Conservation (phyloP, 1,140 invertebrate species). For the Brachionus koreanus region DNA sequence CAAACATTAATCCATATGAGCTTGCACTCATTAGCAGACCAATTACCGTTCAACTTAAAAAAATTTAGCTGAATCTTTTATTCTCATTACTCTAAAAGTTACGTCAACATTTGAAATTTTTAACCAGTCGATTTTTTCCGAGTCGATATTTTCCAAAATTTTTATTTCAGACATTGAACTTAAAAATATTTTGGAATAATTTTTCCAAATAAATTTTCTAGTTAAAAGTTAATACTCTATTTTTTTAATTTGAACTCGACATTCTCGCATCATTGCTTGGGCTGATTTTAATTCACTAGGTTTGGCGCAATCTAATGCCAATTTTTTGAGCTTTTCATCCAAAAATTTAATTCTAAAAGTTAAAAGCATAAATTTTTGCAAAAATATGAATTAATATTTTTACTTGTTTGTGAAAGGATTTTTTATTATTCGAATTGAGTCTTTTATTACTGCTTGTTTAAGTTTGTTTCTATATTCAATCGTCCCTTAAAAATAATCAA, state of each 20-base stretch:
- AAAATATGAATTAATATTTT: background rate
- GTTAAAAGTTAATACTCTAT: no score
- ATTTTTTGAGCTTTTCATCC: constrained; percentile 20
- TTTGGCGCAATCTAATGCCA: background rate
- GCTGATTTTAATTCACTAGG: background rate
- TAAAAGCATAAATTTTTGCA: background rate
- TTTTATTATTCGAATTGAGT: constrained; percentile 21
- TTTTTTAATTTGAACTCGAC: constrained; percentile 16
- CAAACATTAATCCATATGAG: constrained; percentile 39
- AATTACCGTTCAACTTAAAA: background rate
- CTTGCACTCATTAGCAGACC: constrained; percentile 20
- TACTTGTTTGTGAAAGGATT: constrained; percentile 40
- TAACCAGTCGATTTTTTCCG: constrained; percentile 32
- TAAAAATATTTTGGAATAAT: background rate
- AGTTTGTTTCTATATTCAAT: constrained; percentile 2
- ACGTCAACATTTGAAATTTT: constrained; percentile 41
- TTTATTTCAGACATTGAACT: background rate
- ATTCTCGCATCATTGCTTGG: background rate
- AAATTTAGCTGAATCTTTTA: background rate
- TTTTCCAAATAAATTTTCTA: no score
- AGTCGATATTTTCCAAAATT: constrained; percentile 33
- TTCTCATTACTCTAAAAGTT: background rate
- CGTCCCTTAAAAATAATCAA: constrained; percentile 14
- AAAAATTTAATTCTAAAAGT: constrained; percentile 15
- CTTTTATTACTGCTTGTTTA: constrained; percentile 30